A percentile compares a stretch with the other conserved stretches of the same genome.
Conservation (phyloP, 2,888 invertebrate genomes). For the Platycheirus albimanus region DNA sequence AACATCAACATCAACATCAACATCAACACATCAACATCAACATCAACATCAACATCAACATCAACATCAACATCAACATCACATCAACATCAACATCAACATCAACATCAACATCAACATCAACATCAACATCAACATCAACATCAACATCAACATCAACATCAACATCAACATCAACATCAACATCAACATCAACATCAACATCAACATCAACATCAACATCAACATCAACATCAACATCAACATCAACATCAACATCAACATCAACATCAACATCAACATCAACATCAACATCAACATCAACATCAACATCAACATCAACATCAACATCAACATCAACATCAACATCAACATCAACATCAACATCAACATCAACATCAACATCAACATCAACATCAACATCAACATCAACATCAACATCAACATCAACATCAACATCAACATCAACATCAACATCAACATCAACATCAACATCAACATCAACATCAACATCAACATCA, state of each 20-base stretch:
- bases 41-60: not conserved
- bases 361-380: no score
- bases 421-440: no score
- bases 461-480: no score
- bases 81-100: no score
- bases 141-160: constrained; percentile 1
- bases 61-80: no score
- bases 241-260: not conserved
- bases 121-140: not conserved
- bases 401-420: no score
- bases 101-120: not conserved
- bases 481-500: no score
- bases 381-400: no score
- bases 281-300: not conserved
- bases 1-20: not conserved
- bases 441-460: no score
- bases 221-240: not conserved
- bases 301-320: not conserved
- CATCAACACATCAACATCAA: not conserved
- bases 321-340: not conserved
- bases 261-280: not conserved
- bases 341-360: no score
- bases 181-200: not conserved
- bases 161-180: not conserved
- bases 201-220: not conserved